Evolutionary conservation across 2,113 vertebrate species (phyloP).

Genomic region (Burhinus oedicnemus): DNA sequence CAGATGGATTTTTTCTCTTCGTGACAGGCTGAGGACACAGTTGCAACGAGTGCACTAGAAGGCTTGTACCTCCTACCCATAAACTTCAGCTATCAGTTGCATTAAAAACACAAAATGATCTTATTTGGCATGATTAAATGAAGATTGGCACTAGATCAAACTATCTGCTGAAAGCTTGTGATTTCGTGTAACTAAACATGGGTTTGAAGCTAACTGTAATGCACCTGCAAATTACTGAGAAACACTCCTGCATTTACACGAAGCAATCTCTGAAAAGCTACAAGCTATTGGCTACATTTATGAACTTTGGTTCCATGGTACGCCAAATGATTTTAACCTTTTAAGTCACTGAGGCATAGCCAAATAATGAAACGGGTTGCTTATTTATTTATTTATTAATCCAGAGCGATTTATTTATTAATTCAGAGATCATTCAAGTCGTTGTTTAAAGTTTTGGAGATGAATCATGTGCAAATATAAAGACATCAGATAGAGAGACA

Average conservation of each 20-base stretch:
- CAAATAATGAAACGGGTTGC: neutral
- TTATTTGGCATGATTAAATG: neutral
- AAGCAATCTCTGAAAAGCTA: neutral
- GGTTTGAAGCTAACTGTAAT: neutral
- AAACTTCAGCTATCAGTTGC: neutral
- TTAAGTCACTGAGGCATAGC: neutral
- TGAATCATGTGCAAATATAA: neutral
- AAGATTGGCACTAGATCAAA: neutral
- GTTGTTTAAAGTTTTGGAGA: neutral
- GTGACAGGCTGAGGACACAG: neutral
- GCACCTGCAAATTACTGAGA: neutral
- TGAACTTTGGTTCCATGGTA: neutral
- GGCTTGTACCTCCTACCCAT: neutral
- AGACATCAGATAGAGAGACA: neutral
- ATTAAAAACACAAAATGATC: neutral
- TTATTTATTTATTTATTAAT: neutral
- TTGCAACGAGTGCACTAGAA: neutral
- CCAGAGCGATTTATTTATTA: neutral
- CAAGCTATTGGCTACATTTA: neutral
- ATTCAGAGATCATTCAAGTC: neutral
- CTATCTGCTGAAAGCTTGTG: neutral
- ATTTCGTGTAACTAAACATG: neutral
- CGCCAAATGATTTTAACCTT: neutral
- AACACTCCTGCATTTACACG: neutral
- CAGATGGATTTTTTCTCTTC: neutral